Base-by-base conservation (phyloP, 2,888 invertebrate genomes). In the Nesidiocoris tenuis region DNA sequence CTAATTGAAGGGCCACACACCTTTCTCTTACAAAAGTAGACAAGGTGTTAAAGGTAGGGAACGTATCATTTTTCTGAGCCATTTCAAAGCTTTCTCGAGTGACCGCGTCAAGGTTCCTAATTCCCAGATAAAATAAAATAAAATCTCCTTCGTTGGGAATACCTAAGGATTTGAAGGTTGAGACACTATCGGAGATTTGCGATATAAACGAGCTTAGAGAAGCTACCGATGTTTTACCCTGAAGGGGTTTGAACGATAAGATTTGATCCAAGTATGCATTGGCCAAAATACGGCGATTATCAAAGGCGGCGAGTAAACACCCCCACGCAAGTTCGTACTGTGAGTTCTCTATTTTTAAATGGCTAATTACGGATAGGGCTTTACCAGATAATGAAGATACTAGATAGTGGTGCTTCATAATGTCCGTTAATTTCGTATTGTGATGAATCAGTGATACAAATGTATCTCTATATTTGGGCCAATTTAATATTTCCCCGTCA, bases 51-150 rank as follows among this genome's bases (percentile, higher is more conserved):
- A 59, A 59, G 5, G 59, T 21, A 22, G 22, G 64, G n/a, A 64
- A 64, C 16, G 22, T 64, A 5, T n/a, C 24, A 24, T 12, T 17
- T 24, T 17, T 64, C 16, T 64, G 22, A 17, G 64, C 64, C 23
- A 64, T 23, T 23, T 64, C 64, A 24, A 64, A 64, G 2, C 24
- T 22, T 9, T 64, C 64, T 7, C 64, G 7, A 5, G 64, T 64
- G 24, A 24, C n/a, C 1, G 5, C 1, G 18, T 64, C 64, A 5
- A 64, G 24, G 24, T 23, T n/a, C 3, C 25, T 1, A 7, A 64
- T 12, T 3, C 7, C n/a, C n/a, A 59, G n/a, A 59, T 59, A 18
- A n/a, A 59, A 59, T 18, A 59, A 18, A 18, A 59, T 59, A 18
- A 59, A 59, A 18, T 59, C 59, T 9, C 17, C 59, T 19, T 59